These are phyloP conservation scores for Hemicordylus capensis DNA, from an alignment of 2,113 vertebrate genomes.

Conservation along the genomic window DNA sequence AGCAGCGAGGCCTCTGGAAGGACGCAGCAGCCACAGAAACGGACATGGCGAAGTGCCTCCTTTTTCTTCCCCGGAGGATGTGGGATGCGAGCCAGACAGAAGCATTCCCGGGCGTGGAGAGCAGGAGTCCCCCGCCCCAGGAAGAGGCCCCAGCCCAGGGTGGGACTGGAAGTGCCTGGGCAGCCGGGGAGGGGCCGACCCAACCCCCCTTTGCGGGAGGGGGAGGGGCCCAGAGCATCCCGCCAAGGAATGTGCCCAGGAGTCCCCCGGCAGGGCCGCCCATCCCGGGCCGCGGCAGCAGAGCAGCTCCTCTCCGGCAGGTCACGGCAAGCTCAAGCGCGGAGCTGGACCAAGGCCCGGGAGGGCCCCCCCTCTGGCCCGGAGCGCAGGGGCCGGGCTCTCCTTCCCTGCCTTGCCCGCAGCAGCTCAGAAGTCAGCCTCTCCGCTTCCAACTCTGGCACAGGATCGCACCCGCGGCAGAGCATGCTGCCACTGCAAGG, in stretches of 20 bases:
- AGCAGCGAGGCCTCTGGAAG: constrained; percentile 3
- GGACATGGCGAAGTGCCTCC: constrained; percentile 35
- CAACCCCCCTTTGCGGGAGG: too few relatives aligned
- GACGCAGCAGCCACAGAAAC: constrained; percentile 28
- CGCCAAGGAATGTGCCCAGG: not conserved
- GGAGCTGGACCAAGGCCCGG: too few relatives aligned
- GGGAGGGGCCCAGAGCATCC: not conserved
- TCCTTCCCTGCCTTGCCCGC: too few relatives aligned
- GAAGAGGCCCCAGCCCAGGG: not conserved
- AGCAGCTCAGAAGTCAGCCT: too few relatives aligned
- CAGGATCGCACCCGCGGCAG: not conserved
- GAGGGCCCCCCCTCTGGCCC: too few relatives aligned
- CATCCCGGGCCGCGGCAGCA: too few relatives aligned
- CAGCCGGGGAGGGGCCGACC: not conserved
- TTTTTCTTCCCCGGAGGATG: constrained; percentile 1
- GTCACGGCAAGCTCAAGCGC: too few relatives aligned
- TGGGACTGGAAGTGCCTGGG: not conserved
- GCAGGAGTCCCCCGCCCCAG: not conserved
- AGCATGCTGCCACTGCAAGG: too few relatives aligned
- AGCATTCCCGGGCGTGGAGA: constrained; percentile 29
- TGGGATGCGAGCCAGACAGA: constrained; percentile 51
- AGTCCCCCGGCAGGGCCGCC: not conserved
- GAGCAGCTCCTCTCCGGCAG: too few relatives aligned
- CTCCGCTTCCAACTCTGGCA: too few relatives aligned
- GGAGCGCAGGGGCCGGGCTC: not conserved